A percentile compares a stretch with the other conserved stretches of the same genome.
Evolutionary conservation across 2,888 invertebrate species (phyloP).

Genomic region (Nebria salina): DNA sequence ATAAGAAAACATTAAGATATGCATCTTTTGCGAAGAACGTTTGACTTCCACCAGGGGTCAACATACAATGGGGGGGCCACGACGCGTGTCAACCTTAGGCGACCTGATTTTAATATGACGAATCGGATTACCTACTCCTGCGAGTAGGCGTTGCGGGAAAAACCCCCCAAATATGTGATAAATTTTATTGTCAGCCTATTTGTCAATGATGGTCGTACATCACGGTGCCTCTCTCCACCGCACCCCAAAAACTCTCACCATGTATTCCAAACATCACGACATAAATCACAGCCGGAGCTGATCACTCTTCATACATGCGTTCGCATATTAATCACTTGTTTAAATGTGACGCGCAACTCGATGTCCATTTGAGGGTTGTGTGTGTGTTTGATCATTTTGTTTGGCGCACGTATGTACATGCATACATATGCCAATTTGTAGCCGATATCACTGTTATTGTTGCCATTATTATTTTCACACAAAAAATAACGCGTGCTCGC

Average conservation of each 20-base stretch:
- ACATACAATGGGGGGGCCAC: conserved; percentile 17
- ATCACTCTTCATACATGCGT: conserved; percentile 43
- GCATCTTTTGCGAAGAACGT: conserved; percentile 32
- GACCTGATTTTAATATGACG: conserved; percentile 4
- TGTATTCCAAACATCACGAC: conserved; percentile 29
- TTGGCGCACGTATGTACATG: conserved; percentile 23
- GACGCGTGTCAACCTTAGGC: conserved; percentile 10
- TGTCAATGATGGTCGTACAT: neutral
- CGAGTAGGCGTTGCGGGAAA: too few species aligned
- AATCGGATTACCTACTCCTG: neutral
- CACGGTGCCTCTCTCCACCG: neutral
- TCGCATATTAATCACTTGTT: conserved; percentile 45
- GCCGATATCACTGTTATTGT: conserved; percentile 35
- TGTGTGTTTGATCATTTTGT: neutral
- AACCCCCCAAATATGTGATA: neutral
- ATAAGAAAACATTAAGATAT: conserved; percentile 38
- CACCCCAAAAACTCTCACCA: neutral
- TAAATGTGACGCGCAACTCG: conserved; percentile 31
- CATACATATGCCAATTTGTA: conserved; percentile 16
- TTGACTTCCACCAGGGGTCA: conserved; percentile 15
- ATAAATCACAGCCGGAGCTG: conserved; percentile 40
- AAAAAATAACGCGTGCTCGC: conserved; percentile 19
- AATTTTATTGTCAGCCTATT: neutral
- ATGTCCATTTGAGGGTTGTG: neutral
- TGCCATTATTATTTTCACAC: conserved; percentile 30